Evolutionary conservation across 2,888 invertebrate species (phyloP).

Genomic region (Pollenia angustigena): DNA sequence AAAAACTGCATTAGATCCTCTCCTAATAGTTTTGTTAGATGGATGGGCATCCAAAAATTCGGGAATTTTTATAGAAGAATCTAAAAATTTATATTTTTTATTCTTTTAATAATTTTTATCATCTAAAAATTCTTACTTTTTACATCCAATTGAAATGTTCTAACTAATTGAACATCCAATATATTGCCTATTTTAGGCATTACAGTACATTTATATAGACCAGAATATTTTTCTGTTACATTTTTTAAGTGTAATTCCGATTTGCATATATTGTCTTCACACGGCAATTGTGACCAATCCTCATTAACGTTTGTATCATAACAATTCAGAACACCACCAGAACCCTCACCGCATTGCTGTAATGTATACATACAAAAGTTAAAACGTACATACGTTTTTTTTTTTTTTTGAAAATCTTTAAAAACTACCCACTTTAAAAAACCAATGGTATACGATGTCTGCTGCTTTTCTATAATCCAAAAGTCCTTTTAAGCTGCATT

Average conservation of each 20-base stretch:
- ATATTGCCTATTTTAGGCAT: conserved; percentile 79
- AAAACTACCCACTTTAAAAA: conserved; percentile 80
- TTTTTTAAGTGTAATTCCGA: conserved; percentile 80
- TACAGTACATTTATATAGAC: conserved; percentile 83
- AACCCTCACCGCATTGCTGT: conserved; percentile 80
- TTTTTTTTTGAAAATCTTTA: neutral
- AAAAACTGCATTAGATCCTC: conserved; percentile 80
- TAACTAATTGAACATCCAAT: conserved; percentile 81
- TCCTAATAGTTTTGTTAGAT: conserved; percentile 78
- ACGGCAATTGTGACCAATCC: conserved; percentile 81
- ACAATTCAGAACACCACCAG: conserved; percentile 76
- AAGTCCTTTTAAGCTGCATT: conserved; percentile 80
- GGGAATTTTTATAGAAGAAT: conserved; percentile 79
- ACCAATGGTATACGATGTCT: conserved; percentile 81
- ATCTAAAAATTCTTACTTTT: conserved; percentile 77
- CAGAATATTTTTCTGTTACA: conserved; percentile 82
- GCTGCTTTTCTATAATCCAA: conserved; percentile 76
- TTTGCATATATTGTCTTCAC: conserved; percentile 80
- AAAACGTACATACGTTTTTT: neutral
- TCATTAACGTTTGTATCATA: conserved; percentile 76
- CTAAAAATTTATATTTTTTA: conserved; percentile 74
- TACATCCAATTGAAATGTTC: conserved; percentile 82
- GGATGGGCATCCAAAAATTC: conserved; percentile 81
- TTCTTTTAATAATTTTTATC: conserved; percentile 14
- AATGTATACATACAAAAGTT: neutral